Conservation (phyloP, 2,797 vertebrate species). For the Notamacropus eugenii region DNA sequence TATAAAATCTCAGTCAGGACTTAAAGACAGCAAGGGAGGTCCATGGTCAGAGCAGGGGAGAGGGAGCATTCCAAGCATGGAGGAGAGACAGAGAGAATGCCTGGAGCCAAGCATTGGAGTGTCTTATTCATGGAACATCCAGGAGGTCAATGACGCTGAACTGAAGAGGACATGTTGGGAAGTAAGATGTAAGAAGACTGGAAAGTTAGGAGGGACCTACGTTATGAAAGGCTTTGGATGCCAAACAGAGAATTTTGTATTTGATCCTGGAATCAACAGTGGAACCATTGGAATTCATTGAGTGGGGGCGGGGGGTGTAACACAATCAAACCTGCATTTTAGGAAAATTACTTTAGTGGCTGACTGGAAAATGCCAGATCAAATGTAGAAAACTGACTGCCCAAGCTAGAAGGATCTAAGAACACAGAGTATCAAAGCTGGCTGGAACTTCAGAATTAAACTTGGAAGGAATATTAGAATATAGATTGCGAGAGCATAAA, state of each 20-base stretch:
- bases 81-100: background rate
- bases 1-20: background rate
- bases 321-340: background rate
- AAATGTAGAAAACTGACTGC: background rate
- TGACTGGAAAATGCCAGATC: background rate
- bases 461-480: background rate
- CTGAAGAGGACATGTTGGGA: background rate
- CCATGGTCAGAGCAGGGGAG: background rate
- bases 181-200: background rate
- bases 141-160: background rate
- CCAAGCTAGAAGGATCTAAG: background rate
- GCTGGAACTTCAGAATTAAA: background rate
- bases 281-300: background rate
- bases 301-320: background rate
- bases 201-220: background rate
- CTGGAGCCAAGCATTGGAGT: background rate
- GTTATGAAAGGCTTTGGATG: background rate
- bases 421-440: background rate
- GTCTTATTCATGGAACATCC: background rate
- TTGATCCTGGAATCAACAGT: background rate
- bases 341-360: background rate
- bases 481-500: background rate
- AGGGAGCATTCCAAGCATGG: background rate
- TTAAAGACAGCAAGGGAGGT: background rate
- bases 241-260: background rate